Conservation (phyloP, 2,888 invertebrate genomes). For the Ptychoptera contaminata region DNA sequence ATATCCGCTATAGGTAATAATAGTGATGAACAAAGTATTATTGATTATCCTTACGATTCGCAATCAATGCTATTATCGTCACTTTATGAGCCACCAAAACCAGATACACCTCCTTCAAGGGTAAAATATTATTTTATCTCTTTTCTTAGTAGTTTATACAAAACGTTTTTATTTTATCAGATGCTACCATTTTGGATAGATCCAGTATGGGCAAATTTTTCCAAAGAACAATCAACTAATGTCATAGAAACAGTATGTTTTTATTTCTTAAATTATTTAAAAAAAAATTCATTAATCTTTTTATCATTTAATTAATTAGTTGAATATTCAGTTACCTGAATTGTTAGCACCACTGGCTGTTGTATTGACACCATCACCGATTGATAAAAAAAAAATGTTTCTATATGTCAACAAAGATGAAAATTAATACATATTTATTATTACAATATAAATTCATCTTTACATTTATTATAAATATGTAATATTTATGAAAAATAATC, state of each 20-base stretch:
- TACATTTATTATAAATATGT: too few relatives aligned
- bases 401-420: too few relatives aligned
- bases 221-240: slow-evolving; percentile 1
- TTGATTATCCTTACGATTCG: neutral
- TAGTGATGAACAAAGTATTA: neutral
- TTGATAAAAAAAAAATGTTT: too few relatives aligned
- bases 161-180: slow-evolving; percentile 13
- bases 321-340: too few relatives aligned
- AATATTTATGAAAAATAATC: too few relatives aligned
- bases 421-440: too few relatives aligned
- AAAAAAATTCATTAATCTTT: too few relatives aligned
- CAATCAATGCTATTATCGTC: slow-evolving; percentile 7
- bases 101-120: slow-evolving; percentile 20
- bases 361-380: too few relatives aligned
- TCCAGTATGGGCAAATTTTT: slow-evolving; percentile 23
- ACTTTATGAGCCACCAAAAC: slow-evolving; percentile 24
- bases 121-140: neutral
- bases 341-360: too few relatives aligned
- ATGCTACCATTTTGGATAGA: slow-evolving; percentile 29
- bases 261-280: too few relatives aligned
- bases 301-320: too few relatives aligned
- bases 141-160: neutral
- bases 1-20: neutral
- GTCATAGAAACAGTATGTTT: neutral
- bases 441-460: too few relatives aligned